phyloP scores from a whole-genome alignment of 1,140 invertebrate genomes.

The Drosophila nannoptera region DNA sequence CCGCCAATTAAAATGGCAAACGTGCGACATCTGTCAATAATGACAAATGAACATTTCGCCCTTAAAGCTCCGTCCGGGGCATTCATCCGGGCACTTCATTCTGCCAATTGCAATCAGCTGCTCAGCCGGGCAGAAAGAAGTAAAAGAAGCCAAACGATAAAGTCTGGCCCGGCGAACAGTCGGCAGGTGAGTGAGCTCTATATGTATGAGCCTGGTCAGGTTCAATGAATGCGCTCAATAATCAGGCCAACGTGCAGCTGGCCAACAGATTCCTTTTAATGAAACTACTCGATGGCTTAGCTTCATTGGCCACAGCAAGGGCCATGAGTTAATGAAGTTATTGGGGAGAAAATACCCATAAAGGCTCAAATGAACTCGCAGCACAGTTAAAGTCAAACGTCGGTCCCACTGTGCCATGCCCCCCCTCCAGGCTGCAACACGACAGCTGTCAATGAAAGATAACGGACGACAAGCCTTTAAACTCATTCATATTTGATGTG shows the following conservation, averaged over 20 bases:
- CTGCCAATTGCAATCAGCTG: conserved; percentile 35
- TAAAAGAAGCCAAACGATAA: conserved; percentile 23
- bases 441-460: conserved; percentile 34
- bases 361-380: not conserved
- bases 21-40: conserved; percentile 73
- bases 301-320: conserved; percentile 1
- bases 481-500: conserved; percentile 69
- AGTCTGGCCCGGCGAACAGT: conserved; percentile 8
- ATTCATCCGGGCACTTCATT: not conserved
- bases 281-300: conserved; percentile 40
- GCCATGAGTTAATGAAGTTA: not conserved
- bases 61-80: conserved; percentile 22
- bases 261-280: conserved; percentile 38
- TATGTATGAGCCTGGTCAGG: not conserved
- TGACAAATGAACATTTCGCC: conserved; percentile 74
- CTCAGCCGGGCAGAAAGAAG: conserved; percentile 23
- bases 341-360: not conserved
- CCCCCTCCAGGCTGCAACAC: conserved; percentile 35
- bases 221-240: conserved; percentile 23
- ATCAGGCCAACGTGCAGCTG: conserved; percentile 23
- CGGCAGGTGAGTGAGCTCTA: not conserved
- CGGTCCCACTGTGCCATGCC: not conserved
- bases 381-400: not conserved
- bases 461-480: conserved; percentile 23
- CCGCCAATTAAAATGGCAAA: conserved; percentile 76